Evolutionary conservation across 2,888 invertebrate species (phyloP).

Genomic region (Callyntrura guangdongensis): DNA sequence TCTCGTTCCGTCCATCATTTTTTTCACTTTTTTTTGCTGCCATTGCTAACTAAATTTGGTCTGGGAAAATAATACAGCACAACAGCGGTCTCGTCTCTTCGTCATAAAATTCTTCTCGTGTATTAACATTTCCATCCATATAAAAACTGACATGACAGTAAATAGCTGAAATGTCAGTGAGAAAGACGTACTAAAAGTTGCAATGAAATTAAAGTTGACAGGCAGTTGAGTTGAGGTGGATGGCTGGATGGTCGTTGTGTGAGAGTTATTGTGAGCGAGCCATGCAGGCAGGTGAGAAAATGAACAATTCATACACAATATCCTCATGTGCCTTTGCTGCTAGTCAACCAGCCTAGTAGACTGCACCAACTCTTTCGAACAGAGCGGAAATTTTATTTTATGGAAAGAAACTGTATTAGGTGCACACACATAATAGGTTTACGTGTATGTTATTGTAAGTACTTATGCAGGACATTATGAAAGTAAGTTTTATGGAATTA

Average conservation of each 20-base stretch:
- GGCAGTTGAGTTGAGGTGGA: conserved; percentile 61
- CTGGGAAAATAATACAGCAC: conserved; percentile 56
- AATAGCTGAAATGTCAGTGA: conserved; percentile 71
- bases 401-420: background rate
- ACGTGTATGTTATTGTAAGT: background rate
- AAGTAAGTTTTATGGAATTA: background rate
- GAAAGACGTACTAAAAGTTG: conserved; percentile 74
- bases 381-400: background rate
- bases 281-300: conserved; percentile 68
- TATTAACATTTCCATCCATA: conserved; percentile 65
- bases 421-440: background rate
- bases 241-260: conserved; percentile 35
- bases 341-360: background rate
- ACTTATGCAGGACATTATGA: too few relatives aligned
- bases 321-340: conserved; percentile 19
- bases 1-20: conserved; percentile 40
- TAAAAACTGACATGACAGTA: conserved; percentile 76
- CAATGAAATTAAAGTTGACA: conserved; percentile 72
- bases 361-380: background rate
- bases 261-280: background rate
- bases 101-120: conserved; percentile 57
- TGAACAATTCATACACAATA: conserved; percentile 66
- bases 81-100: conserved; percentile 28
- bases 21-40: background rate
- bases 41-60: conserved; percentile 43